Conservation (phyloP, 92 coral and sea anemone species). For the Parazoanthus swiftii region DNA sequence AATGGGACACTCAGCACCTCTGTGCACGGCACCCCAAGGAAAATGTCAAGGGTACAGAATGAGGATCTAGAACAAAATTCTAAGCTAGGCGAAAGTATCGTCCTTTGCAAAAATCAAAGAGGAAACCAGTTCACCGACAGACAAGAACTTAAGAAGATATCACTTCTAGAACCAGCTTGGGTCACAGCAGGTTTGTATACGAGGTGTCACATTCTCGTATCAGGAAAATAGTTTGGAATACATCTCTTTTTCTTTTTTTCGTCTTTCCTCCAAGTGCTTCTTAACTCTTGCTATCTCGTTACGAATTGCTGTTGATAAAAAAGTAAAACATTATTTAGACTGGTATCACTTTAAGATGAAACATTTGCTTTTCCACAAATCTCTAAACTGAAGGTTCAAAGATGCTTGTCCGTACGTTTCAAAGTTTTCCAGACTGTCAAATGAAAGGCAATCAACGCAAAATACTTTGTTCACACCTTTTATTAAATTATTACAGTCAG, state of each 20-base stretch:
- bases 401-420: no score
- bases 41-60: background rate
- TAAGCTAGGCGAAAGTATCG: background rate
- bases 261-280: slow-evolving; percentile 69
- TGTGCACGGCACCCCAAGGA: background rate
- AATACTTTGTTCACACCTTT: no score
- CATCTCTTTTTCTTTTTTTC: slow-evolving; percentile 74
- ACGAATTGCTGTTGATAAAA: slow-evolving; percentile 63
- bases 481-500: no score
- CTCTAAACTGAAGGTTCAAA: background rate
- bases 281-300: slow-evolving; percentile 75
- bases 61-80: slow-evolving; percentile 11
- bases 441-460: no score
- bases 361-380: background rate
- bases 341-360: background rate
- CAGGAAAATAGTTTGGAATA: slow-evolving; percentile 86
- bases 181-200: background rate
- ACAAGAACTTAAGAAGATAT: background rate
- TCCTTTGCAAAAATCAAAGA: background rate
- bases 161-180: background rate
- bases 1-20: background rate
- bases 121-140: background rate
- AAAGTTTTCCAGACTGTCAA: no score
- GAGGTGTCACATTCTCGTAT: background rate
- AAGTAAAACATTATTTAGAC: background rate